These are phyloP conservation scores for Cylas formicarius DNA, from an alignment of 1,140 invertebrate species.

Conservation along the genomic window DNA sequence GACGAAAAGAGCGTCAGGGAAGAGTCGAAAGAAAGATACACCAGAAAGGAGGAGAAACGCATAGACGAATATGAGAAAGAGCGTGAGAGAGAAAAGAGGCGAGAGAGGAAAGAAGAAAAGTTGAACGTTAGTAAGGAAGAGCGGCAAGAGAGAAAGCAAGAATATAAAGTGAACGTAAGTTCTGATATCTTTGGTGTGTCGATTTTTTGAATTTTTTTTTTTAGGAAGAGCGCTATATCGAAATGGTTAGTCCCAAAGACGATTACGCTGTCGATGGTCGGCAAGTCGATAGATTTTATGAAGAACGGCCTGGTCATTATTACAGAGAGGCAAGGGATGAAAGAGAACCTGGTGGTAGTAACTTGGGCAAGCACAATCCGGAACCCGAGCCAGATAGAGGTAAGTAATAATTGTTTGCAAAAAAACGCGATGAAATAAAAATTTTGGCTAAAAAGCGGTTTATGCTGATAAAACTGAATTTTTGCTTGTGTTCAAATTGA, in stretches of 20 bases:
- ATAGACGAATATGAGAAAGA: constrained; percentile 45
- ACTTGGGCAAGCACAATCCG: constrained; percentile 32
- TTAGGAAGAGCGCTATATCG: constrained; percentile 46
- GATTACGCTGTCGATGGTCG: constrained; percentile 36
- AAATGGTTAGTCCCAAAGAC: constrained; percentile 39
- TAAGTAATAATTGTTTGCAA: too few species aligned
- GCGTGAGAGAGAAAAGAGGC: constrained; percentile 36
- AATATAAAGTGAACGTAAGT: not conserved
- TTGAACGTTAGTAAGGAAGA: constrained; percentile 12
- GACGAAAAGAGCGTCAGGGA: constrained; percentile 27
- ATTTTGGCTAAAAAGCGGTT: too few species aligned
- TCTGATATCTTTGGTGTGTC: not conserved
- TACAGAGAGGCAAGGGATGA: constrained; percentile 42
- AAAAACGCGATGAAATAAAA: too few species aligned
- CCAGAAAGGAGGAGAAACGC: constrained; percentile 45
- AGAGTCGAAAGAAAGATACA: constrained; percentile 45
- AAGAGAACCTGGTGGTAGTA: constrained; percentile 27
- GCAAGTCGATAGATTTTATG: constrained; percentile 37
- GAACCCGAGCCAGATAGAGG: constrained; percentile 40
- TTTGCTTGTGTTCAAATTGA: too few species aligned
- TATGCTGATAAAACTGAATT: too few species aligned
- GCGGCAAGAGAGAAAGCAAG: constrained; percentile 1
- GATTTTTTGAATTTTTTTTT: constrained; percentile 12
- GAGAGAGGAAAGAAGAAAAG: constrained; percentile 33
- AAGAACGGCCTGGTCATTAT: constrained; percentile 38